Base-by-base conservation (phyloP, 2,888 invertebrate genomes). In the Rotaria magnacalcarata region DNA sequence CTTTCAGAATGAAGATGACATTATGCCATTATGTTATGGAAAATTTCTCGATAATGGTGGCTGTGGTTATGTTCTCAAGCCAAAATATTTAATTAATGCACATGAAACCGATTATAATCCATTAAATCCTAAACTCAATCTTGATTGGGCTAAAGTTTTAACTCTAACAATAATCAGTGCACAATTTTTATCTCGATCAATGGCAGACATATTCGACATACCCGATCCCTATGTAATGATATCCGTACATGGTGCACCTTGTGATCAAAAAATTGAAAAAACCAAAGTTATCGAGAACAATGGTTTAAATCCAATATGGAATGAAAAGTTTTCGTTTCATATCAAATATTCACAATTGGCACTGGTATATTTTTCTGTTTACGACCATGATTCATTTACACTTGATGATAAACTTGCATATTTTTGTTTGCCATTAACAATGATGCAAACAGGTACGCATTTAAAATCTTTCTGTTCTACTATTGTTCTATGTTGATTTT, bases 11-110 rank as follows among this genome's bases (percentile, higher is more conserved):
- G 92, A 92, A 1, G 93, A 93, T 0, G 90, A 93, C 85, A 92
- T 93, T 92, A 93, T 93, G 92, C 93, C 93, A 89, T 89, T 93
- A n/a, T 93, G 93, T 89, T 92, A 92, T 88, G 93, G 93, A n/a
- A 91, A 92, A 89, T 93, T 93, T 89, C 90, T 90, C 27, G 92
- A 93, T 87, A 93, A 93, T 89, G 93, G 93, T 21, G 91, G 91
- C 24, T 93, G 93, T 89, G 93, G 93, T 27, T 93, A 92, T 89
- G 92, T 93, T 10, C 89, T 93, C 67, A 93, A 93, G 88, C 93
- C 93, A 3, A 89, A 91, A 74, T 91, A 93, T 43, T 92, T 93
- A 92, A 90, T 92, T 60, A 92, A 93, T 80, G 67, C 67, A 0
- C 2, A 67, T 14, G 4, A 41, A 16, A 67, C 67, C 34, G 0